These are phyloP conservation scores for Umimayanthus kanabou DNA, from an alignment of 92 coral and sea anemone species.

Conservation along the genomic window DNA sequence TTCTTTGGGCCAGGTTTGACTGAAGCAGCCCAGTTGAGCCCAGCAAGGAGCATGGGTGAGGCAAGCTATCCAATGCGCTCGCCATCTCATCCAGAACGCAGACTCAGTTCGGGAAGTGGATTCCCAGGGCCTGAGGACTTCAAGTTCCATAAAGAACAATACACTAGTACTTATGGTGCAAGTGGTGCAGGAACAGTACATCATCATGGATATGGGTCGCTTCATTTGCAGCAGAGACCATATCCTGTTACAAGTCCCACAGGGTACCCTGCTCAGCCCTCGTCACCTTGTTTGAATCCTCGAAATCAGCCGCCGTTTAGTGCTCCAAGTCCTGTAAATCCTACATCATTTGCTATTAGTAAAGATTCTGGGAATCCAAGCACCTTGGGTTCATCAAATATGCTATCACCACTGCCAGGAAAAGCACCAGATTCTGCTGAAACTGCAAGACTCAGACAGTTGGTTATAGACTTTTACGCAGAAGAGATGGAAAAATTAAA, in stretches of 20 bases:
- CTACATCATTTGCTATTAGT: slow-evolving; percentile 61
- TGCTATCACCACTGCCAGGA: slow-evolving; percentile 47
- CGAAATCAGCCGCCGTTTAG: slow-evolving; percentile 67
- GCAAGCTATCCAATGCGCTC: slow-evolving; percentile 77
- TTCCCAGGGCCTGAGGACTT: slow-evolving; percentile 63
- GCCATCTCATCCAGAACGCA: slow-evolving; percentile 66
- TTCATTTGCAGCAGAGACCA: slow-evolving; percentile 57
- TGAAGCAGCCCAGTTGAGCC: slow-evolving; percentile 84
- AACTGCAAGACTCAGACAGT: slow-evolving; percentile 74
- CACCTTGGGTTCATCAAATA: slow-evolving; percentile 40
- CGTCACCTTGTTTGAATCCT: slow-evolving; percentile 63
- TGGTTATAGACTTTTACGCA: slow-evolving; percentile 82
- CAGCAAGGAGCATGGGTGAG: slow-evolving; percentile 72
- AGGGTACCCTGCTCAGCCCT: slow-evolving; percentile 72
- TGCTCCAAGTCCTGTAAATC: slow-evolving; percentile 69
- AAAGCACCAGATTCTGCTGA: slow-evolving; percentile 81
- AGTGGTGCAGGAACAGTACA: slow-evolving; percentile 89
- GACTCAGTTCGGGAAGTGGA: slow-evolving; percentile 37
- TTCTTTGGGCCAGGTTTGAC: slow-evolving; percentile 80
- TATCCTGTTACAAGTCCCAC: slow-evolving; percentile 78
- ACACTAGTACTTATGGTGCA: slow-evolving; percentile 56
- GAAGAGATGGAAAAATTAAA: slow-evolving; percentile 81
- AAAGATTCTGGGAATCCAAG: slow-evolving; percentile 60
- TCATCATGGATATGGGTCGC: slow-evolving; percentile 81
- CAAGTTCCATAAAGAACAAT: slow-evolving; percentile 73